Evolutionary conservation across 2,113 vertebrate genomes (phyloP), one percentile per base, ranked within the genome.

Genomic region (Tupaia tana): DNA sequence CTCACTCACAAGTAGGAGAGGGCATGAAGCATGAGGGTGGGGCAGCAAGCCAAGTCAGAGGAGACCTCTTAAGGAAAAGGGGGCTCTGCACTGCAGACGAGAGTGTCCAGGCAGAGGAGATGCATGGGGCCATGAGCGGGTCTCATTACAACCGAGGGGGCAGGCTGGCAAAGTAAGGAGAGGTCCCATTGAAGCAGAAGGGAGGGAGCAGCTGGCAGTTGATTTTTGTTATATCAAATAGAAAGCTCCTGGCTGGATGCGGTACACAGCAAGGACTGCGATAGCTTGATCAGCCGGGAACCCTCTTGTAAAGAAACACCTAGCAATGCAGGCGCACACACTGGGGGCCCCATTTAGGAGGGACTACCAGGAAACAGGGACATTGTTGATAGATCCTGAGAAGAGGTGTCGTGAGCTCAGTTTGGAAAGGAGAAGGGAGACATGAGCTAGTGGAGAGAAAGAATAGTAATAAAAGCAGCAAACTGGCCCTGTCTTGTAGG

Each of bases 21-120:
- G 27, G 67, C 89, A 22, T 3, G 29, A 69, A 31, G 11, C 8
- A 0, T 7, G 56, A 0, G 0, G 16, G 10, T 31, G 16, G 31
- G 20, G 1, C 59, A 27, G 67, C 0, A 0, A 1, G 14, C 20
- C 1, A 3, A 34, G 59, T 18, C 79, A 24, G 58, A 63, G 84
- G n/a, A 54, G 54, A 7, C 29, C 56, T 63, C 29, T 66, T 25
- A 31, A 84, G 94, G 69, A 13, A 4, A 0, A 3, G 43, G 43
- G 54, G 14, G 29, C 69, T 31, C 15, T 29, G 20, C 58, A 9
- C 19, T 19, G 19, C 2, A 61, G 34, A 11, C 1, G 22, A 19
- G 11, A 24, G 14, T 10, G 2, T 7, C 61, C 43, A 0, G 74
- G 79, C 83, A 31, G 13, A 9, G 20, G 43, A 16, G 43, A 1